Conservation (phyloP, 2,113 vertebrate species). For the Seriola rivoliana region DNA sequence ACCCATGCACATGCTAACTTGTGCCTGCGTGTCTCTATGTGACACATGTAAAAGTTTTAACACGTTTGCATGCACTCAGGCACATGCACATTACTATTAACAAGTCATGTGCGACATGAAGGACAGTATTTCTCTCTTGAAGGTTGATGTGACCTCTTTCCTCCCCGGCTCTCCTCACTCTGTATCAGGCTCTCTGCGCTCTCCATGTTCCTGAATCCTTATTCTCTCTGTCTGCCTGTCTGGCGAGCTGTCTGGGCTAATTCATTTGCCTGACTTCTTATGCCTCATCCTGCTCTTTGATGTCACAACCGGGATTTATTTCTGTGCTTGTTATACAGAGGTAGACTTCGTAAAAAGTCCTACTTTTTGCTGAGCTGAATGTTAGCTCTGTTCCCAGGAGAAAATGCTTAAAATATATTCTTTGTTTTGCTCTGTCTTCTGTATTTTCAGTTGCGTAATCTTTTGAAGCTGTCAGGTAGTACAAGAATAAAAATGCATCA, state of each 20-base stretch:
- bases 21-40: background rate
- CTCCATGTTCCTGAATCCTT: slow-evolving; percentile 34
- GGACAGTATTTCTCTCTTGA: background rate
- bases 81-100: background rate
- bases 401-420: slow-evolving; percentile 56
- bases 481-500: slow-evolving; percentile 37
- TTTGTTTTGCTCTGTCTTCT: slow-evolving; percentile 42
- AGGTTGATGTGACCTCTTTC: slow-evolving; percentile 43
- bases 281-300: slow-evolving; percentile 65
- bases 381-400: slow-evolving; percentile 43
- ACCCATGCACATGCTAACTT: background rate
- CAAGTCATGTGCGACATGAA: background rate
- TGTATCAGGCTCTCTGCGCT: slow-evolving; percentile 20
- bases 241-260: slow-evolving; percentile 61
- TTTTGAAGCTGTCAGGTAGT: slow-evolving; percentile 42
- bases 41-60: background rate
- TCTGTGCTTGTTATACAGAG: slow-evolving; percentile 61
- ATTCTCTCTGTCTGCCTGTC: slow-evolving; percentile 39
- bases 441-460: slow-evolving; percentile 31
- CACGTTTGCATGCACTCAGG: background rate
- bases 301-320: slow-evolving; percentile 66
- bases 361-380: slow-evolving; percentile 57
- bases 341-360: slow-evolving; percentile 28
- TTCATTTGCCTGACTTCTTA: slow-evolving; percentile 66
- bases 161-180: slow-evolving; percentile 10